phyloP scores from a whole-genome alignment of 2,888 invertebrate genomes.

The Brachynemurus nebulosus region DNA sequence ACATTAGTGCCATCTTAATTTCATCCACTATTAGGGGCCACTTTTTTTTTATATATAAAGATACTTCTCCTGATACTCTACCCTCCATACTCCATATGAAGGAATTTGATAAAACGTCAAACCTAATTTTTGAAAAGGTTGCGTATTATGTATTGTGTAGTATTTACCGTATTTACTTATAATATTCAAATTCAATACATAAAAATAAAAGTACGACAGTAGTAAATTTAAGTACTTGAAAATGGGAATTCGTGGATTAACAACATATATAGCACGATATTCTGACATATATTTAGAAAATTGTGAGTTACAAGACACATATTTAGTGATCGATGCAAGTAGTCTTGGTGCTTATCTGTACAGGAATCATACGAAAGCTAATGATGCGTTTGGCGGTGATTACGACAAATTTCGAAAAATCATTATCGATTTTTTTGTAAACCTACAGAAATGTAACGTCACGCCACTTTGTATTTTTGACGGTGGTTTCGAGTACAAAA shows the following conservation, averaged over 20 bases:
- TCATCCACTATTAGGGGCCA: no score
- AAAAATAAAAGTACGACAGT: no score
- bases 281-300: conserved; percentile 48
- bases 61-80: no score
- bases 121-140: no score
- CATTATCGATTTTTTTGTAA: conserved; percentile 52
- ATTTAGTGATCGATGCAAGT: conserved; percentile 68
- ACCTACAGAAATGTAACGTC: conserved; percentile 54
- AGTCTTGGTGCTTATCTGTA: conserved; percentile 61
- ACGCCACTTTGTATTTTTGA: conserved; percentile 64
- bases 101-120: no score
- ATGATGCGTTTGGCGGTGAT: conserved; percentile 72
- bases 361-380: conserved; percentile 40
- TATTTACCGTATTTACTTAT: no score
- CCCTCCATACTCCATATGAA: no score
- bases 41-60: no score
- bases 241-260: conserved; percentile 80
- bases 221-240: no score
- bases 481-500: conserved; percentile 59
- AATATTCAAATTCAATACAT: no score
- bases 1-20: no score
- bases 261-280: conserved; percentile 58
- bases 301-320: conserved; percentile 49
- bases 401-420: conserved; percentile 60
- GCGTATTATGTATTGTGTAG: no score